Conservation (phyloP, 2,113 vertebrate species). For the Poeciliopsis retropinna region DNA sequence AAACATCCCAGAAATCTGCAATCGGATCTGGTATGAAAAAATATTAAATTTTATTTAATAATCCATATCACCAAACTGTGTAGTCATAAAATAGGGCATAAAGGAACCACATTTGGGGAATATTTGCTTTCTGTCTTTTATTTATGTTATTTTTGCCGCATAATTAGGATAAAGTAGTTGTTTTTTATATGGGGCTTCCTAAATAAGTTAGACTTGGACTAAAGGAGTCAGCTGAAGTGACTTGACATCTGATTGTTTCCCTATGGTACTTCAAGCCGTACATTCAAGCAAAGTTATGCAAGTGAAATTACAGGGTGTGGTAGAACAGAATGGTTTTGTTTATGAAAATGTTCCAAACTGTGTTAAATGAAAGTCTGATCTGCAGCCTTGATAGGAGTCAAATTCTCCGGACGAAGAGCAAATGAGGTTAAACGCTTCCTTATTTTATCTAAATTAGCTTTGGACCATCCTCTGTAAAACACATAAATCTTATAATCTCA, state of each 20-base stretch:
- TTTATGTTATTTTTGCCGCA: too few species aligned
- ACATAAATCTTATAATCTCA: background rate
- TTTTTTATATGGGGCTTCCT: too few species aligned
- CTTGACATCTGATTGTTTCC: background rate
- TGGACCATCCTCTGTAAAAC: background rate
- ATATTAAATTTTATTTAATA: too few species aligned
- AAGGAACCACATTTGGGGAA: too few species aligned
- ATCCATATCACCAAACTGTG: too few species aligned
- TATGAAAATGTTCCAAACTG: background rate
- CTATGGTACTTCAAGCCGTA: background rate
- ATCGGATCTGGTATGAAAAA: too few species aligned
- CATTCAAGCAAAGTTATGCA: background rate
- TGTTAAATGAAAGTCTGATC: background rate
- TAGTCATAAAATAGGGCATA: too few species aligned
- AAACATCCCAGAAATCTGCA: too few species aligned
- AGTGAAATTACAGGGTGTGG: background rate
- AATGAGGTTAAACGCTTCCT: constrained; percentile 1
- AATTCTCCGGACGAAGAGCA: background rate
- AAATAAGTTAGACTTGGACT: too few species aligned
- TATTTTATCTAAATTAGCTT: background rate
- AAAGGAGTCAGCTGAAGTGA: too few species aligned
- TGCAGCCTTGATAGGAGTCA: background rate
- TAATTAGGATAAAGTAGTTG: too few species aligned
- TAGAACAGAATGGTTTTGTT: background rate
- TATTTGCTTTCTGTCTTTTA: too few species aligned